Percentiles rank a stretch among this genome's conserved stretches.
These are phyloP conservation scores for Beris chalybata DNA, from an alignment of 2,888 invertebrate species.

Conservation along the genomic window DNA sequence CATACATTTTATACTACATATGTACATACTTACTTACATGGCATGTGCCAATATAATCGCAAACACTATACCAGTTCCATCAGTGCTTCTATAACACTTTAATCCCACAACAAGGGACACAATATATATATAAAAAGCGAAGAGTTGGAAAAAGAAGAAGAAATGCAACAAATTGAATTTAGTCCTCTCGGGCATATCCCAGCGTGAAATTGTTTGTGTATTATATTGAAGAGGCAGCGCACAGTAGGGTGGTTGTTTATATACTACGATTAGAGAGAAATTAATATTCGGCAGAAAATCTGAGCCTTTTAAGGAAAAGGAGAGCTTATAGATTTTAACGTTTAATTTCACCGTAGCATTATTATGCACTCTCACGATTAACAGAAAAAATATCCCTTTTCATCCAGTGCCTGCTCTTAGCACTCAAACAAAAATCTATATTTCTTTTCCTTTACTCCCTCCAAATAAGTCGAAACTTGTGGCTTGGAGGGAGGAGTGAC, in stretches of 20 bases:
- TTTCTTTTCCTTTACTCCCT: too few relatives aligned
- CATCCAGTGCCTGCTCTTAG: neutral
- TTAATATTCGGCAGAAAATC: slow-evolving; percentile 3
- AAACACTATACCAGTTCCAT: slow-evolving; percentile 1
- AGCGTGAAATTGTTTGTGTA: slow-evolving; percentile 38
- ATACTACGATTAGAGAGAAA: slow-evolving; percentile 13
- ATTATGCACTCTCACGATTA: slow-evolving; percentile 37
- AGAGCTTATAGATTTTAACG: slow-evolving; percentile 34
- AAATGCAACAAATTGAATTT: slow-evolving; percentile 39
- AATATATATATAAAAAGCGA: neutral
- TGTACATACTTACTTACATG: too few relatives aligned
- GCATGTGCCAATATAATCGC: slow-evolving; percentile 16
- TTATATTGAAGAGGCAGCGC: slow-evolving; percentile 9
- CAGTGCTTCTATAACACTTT: slow-evolving; percentile 10
- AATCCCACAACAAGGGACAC: slow-evolving; percentile 24
- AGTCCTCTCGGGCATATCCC: slow-evolving; percentile 36
- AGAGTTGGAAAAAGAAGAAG: slow-evolving; percentile 26
- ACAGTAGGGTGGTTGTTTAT: slow-evolving; percentile 9
- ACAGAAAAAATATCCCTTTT: slow-evolving; percentile 27
- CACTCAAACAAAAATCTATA: too few relatives aligned
- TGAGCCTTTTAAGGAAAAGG: neutral
- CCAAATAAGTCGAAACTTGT: too few relatives aligned
- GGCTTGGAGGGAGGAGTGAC: too few relatives aligned
- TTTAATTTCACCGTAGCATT: slow-evolving; percentile 34
- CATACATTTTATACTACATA: too few relatives aligned